These are phyloP conservation scores for Cantharis rufa DNA, from an alignment of 2,888 invertebrate species.

Conservation along the genomic window DNA sequence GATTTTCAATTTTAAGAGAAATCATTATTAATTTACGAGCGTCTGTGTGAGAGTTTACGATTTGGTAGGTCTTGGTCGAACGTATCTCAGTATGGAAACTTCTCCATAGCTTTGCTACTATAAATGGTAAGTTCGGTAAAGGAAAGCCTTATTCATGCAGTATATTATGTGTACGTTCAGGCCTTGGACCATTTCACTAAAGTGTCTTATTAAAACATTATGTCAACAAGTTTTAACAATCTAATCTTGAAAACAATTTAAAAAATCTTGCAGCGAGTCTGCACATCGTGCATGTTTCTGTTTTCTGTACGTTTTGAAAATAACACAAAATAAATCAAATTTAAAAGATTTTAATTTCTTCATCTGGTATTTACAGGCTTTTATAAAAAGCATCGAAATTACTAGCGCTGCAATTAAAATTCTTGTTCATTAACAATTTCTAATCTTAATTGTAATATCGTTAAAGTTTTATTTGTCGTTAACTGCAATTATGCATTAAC, in stretches of 20 bases:
- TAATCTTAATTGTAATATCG: background rate
- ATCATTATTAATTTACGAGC: background rate
- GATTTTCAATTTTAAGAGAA: background rate
- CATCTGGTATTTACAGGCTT: background rate
- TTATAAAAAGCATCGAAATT: background rate
- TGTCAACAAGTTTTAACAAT: constrained; percentile 14
- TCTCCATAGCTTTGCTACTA: constrained; percentile 25
- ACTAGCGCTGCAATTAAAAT: background rate
- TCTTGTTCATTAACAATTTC: background rate
- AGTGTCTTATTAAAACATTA: constrained; percentile 18
- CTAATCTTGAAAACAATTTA: constrained; percentile 11
- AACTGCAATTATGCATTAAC: background rate
- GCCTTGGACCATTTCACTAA: constrained; percentile 33
- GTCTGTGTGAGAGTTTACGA: background rate
- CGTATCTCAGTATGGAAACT: constrained; percentile 23
- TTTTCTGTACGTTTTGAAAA: background rate
- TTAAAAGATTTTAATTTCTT: background rate
- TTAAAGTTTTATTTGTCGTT: background rate
- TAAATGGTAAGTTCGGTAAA: constrained; percentile 33
- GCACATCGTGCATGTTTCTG: background rate
- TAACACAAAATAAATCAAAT: background rate
- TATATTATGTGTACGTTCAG: constrained; percentile 20
- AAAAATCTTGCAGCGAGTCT: background rate
- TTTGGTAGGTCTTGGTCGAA: background rate
- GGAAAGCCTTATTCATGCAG: constrained; percentile 31